phyloP scores from a whole-genome alignment of 1,140 invertebrate species.

The Drosophila nigrodunni region DNA sequence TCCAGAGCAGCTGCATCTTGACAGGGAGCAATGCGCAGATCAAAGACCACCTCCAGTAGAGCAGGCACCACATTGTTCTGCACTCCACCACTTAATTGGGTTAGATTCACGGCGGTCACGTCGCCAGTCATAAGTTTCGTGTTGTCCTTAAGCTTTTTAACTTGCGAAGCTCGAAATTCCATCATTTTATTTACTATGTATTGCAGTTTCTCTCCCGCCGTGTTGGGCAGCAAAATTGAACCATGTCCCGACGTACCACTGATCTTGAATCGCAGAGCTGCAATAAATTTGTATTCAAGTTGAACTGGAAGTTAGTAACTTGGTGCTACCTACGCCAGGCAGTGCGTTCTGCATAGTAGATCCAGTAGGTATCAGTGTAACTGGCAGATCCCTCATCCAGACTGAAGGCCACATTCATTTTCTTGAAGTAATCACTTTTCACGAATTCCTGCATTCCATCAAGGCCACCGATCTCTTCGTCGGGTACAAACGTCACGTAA shows the following conservation, averaged over 20 bases:
- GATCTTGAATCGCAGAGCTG: constrained; percentile 67
- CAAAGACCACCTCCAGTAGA: constrained; percentile 90
- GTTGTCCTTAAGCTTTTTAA: constrained; percentile 87
- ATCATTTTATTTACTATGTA: constrained; percentile 91
- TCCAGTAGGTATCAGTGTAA: constrained; percentile 87
- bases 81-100: constrained; percentile 93
- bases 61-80: constrained; percentile 96
- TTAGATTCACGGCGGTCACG: constrained; percentile 95
- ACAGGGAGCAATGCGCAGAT: constrained; percentile 90
- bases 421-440: constrained; percentile 90
- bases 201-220: constrained; percentile 94
- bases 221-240: constrained; percentile 91
- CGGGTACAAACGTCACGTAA: constrained; percentile 92
- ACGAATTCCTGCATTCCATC: constrained; percentile 94
- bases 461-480: constrained; percentile 95
- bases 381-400: constrained; percentile 93
- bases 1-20: constrained; percentile 89
- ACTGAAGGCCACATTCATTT: constrained; percentile 94
- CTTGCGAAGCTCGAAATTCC: constrained; percentile 90
- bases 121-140: constrained; percentile 90
- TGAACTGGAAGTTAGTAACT: constrained; percentile 91
- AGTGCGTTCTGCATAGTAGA: constrained; percentile 91
- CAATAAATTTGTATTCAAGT: constrained; percentile 85
- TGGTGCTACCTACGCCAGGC: constrained; percentile 87
- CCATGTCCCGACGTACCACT: constrained; percentile 94